These are phyloP conservation scores for Nannospalax galili DNA, from an alignment of 2,113 vertebrate genomes.

Conservation along the genomic window DNA sequence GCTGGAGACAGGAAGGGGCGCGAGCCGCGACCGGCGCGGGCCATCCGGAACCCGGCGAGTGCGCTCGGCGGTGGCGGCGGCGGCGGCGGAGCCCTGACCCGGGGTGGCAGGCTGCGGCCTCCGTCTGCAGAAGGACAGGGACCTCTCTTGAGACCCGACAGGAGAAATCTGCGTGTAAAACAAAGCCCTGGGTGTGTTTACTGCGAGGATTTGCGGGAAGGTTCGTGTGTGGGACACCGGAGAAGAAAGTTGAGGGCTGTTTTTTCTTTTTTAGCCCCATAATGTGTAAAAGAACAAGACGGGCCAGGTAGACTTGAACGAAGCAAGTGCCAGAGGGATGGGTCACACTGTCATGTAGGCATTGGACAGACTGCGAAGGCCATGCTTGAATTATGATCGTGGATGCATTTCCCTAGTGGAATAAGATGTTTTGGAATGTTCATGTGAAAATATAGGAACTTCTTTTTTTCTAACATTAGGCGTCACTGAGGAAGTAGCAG, in stretches of 20 bases:
- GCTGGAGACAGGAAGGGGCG: constrained; percentile 73
- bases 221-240: background rate
- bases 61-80: constrained; percentile 57
- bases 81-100: constrained; percentile 76
- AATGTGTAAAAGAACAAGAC: constrained; percentile 72
- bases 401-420: background rate
- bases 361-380: background rate
- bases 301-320: constrained; percentile 31
- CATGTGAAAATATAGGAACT: background rate
- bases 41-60: constrained; percentile 72
- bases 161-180: constrained; percentile 59
- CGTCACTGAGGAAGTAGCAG: constrained; percentile 55
- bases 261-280: constrained; percentile 56
- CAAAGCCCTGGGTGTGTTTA: constrained; percentile 79
- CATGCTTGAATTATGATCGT: constrained; percentile 22
- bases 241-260: constrained; percentile 77
- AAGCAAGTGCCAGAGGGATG: background rate
- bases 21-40: constrained; percentile 68
- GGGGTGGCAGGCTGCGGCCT: constrained; percentile 69
- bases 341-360: background rate
- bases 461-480: background rate
- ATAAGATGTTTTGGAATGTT: constrained; percentile 45
- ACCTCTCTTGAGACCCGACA: constrained; percentile 65
- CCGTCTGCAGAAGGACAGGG: constrained; percentile 61
- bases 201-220: constrained; percentile 45